Base-by-base conservation (phyloP, 2,797 vertebrate genomes). In the Avahi laniger region DNA sequence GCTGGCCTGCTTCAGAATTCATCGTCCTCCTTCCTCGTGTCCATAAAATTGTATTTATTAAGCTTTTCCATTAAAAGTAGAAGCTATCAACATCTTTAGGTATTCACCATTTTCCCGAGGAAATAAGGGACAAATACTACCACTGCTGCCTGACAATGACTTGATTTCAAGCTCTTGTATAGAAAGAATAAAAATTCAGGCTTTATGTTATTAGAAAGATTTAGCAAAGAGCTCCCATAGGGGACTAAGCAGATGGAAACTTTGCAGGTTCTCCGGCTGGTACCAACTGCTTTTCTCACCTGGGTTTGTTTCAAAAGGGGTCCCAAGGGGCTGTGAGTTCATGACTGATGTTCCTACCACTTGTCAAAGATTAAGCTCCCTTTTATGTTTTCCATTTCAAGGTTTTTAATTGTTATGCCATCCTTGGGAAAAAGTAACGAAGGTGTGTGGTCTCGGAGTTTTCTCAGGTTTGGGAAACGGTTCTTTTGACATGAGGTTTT, bases 1-100 rank as follows among this genome's bases (percentile, higher is more conserved):
- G 90, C 95, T 97, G 97, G 93, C 90, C 84, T 98, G 65, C 59
- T 87, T 97, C 94, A 79, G 95, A 97, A 93, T 75, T 69, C 35
- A 61, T 3, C 63, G 15, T 52, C 61, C 26, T 41, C 41, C 81
- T 80, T 87, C 61, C 1, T 76, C 46, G 13, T 10, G 69, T 80
- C 93, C 93, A 97, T 95, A 95, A 97, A 95, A 97, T 96, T 93
- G 92, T 97, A 73, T 95, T 97, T 98, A 97, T 96, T 98, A 98
- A 97, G 95, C 78, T 57, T 97, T 96, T 84, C 85, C 73, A 18
- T 35, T 96, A 95, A 97, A 97, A 63, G 48, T 17, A 96, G 92
- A 97, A 93, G n/a, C 48, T 96, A 88, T 96, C 97, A 97, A 72
- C 50, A 87, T 97, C 97, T 97, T 97, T 96, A 89, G 93, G 94